These are phyloP conservation scores for Tupaia chinensis DNA, from an alignment of 2,113 vertebrate species.

Conservation along the genomic window DNA sequence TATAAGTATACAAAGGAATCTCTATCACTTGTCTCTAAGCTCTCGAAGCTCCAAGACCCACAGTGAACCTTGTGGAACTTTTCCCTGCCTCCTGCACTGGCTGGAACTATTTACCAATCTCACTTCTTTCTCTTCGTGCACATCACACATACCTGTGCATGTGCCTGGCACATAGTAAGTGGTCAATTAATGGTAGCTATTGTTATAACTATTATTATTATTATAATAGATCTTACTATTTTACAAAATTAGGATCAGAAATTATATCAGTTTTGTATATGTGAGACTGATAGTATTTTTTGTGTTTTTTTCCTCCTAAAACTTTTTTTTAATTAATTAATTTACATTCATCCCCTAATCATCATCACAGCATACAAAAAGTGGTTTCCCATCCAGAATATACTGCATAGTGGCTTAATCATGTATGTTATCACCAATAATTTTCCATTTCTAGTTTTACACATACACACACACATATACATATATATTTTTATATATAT, in stretches of 20 bases:
- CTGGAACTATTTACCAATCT: neutral
- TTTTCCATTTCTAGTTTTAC: too few relatives aligned
- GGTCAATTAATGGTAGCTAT: neutral
- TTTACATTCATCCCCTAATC: too few relatives aligned
- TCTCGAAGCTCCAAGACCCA: neutral
- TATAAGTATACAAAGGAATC: neutral
- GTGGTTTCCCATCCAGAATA: too few relatives aligned
- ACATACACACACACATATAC: too few relatives aligned
- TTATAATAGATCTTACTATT: neutral
- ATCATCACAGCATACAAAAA: too few relatives aligned
- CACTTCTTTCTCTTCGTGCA: neutral
- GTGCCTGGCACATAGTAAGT: neutral
- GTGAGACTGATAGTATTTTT: neutral
- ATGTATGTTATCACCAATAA: too few relatives aligned
- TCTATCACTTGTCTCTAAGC: neutral
- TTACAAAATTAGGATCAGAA: neutral
- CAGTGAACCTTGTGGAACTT: neutral
- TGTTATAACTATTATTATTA: neutral
- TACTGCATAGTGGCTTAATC: too few relatives aligned
- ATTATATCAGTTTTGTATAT: neutral
- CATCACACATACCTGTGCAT: neutral
- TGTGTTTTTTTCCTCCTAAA: too few relatives aligned
- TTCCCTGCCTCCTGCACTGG: neutral
- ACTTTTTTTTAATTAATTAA: too few relatives aligned
- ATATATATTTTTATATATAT: too few relatives aligned